Conservation (phyloP, 2,888 invertebrate genomes). For the Deroplatys truncata region DNA sequence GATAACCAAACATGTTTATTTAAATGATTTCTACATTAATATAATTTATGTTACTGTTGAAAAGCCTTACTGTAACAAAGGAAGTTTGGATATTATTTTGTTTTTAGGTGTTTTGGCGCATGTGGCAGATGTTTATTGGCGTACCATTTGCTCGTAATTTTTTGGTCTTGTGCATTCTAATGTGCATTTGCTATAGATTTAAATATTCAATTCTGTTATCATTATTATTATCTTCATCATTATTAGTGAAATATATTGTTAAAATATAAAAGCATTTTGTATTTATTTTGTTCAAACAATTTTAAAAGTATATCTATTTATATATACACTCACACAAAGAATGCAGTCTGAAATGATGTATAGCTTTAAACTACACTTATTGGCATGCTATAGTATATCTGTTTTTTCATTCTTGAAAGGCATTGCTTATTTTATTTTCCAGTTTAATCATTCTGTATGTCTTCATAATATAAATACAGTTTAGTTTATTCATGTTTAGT, state of each 20-base stretch:
- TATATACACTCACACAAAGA: background rate
- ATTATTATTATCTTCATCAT: background rate
- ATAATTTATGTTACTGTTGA: background rate
- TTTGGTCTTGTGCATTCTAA: constrained; percentile 21
- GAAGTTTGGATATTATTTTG: constrained; percentile 28
- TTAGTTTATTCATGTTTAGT: background rate
- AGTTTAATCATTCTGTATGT: background rate
- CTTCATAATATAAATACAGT: background rate
- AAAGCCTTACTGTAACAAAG: constrained; percentile 33
- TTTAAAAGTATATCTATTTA: background rate
- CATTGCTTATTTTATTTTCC: background rate
- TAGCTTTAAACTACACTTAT: background rate
- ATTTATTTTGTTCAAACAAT: background rate
- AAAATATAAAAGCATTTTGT: constrained; percentile 4
- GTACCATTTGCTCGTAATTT: constrained; percentile 19
- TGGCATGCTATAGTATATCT: background rate
- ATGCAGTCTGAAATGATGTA: background rate
- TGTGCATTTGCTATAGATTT: constrained; percentile 12
- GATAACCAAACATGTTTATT: background rate
- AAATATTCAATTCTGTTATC: background rate
- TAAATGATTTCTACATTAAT: background rate
- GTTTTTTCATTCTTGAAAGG: background rate
- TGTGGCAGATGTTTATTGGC: constrained; percentile 22
- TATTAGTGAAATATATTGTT: background rate
- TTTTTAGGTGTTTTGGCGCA: constrained; percentile 28